Evolutionary conservation across 53 echinoderm and acorn worm species (phyloP).

Genomic region (Paelopatides confundens): DNA sequence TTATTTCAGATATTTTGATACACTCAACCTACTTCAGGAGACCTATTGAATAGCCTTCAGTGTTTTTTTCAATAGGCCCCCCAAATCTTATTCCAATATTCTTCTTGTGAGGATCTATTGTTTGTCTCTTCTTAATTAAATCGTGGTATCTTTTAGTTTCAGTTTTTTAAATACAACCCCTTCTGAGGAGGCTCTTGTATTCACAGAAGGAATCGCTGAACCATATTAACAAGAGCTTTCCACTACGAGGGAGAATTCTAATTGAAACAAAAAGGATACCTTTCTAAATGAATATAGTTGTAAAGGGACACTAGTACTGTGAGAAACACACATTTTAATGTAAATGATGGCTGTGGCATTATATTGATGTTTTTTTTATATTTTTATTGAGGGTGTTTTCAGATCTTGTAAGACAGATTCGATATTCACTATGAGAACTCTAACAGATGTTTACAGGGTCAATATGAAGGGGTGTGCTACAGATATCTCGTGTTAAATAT

Average conservation of each 20-base stretch:
- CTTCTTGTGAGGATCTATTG: constrained; percentile 27
- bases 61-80: constrained; percentile 37
- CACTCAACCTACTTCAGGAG: background rate
- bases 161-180: constrained; percentile 28
- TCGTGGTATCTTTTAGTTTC: constrained; percentile 44
- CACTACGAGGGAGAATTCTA: constrained; percentile 9
- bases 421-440: constrained; percentile 29
- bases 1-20: constrained; percentile 23
- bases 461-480: constrained; percentile 22
- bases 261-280: constrained; percentile 39
- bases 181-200: constrained; percentile 30
- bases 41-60: background rate
- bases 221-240: constrained; percentile 30
- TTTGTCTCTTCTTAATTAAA: constrained; percentile 44
- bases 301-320: constrained; percentile 23
- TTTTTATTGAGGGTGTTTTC: constrained; percentile 14
- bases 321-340: constrained; percentile 34
- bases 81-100: constrained; percentile 44
- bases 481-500: constrained; percentile 30
- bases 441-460: constrained; percentile 45
- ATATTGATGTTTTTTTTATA: constrained; percentile 13
- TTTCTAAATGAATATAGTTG: constrained; percentile 16
- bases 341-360: background rate
- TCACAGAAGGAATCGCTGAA: constrained; percentile 28
- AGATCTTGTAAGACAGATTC: constrained; percentile 23